Evolutionary conservation across 1,140 invertebrate genomes (phyloP), one percentile per base, ranked within the genome.

Genomic region (Nomia melanderi): DNA sequence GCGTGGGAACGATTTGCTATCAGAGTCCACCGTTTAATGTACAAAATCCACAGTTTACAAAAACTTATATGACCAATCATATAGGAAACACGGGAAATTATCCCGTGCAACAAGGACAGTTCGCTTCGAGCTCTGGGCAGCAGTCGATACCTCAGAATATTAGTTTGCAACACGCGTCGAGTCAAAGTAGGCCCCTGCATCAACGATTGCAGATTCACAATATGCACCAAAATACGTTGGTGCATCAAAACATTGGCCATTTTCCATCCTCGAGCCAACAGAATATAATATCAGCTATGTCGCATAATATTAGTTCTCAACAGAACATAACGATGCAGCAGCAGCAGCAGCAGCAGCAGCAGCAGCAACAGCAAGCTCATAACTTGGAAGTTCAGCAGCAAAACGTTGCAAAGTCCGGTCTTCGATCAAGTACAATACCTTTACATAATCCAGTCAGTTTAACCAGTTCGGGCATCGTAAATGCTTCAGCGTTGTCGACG

Each of bases 31-130:
- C 86, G 1, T 90, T 90, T 27, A 90, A 83, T 17, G 87, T 89
- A 4, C 89, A 89, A 27, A 89, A 86, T 72, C 87, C 88, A 0
- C 87, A 89, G 27, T 90, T 90, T 3, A 77, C 82, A 0, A 89
- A 90, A 44, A 89, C 87, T 69, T 88, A 90, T 31, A 81, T 88
- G n/a, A 53, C 78, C 0, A 85, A 79, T 44, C 83, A 84, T 7
- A 20, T 77, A n/a, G 36, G 50, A 29, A 85, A 79, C 36, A 17
- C 84, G 2, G 57, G 77, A 3, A 83, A 29, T 53, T 88, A 87
- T 73, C 76, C 84, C 9, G 74, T 88, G 33, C 76, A 77, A 17
- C 76, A 77, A 17, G 82, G 77, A 31, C 86, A 86, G 29, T 74
- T 84, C 17, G 64, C 60, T 20, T 44, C 41, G 31, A 79, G 36